A percentile compares a stretch with the other conserved stretches of the same genome.
phyloP scores from a whole-genome alignment of 2,113 vertebrate genomes.

The Ictalurus punctatus region DNA sequence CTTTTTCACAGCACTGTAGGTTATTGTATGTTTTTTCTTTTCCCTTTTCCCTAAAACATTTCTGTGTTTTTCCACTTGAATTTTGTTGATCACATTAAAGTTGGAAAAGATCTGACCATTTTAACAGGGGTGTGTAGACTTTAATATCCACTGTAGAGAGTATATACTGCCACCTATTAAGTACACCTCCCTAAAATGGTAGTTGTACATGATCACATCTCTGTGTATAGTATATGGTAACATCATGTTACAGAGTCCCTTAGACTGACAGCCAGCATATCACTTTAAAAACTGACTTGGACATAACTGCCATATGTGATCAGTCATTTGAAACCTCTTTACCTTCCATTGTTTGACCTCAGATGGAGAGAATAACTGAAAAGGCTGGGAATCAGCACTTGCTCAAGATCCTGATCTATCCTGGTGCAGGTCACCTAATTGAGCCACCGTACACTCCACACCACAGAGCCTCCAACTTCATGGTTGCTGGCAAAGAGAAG shows the following conservation, averaged over 20 bases:
- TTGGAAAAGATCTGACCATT: too few species aligned
- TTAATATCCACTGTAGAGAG: not conserved
- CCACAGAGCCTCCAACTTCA: conserved; percentile 60
- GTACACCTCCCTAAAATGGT: not conserved
- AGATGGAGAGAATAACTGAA: conserved; percentile 65
- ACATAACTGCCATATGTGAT: not conserved
- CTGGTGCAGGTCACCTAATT: conserved; percentile 70
- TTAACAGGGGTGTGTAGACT: not conserved
- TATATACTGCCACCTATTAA: not conserved
- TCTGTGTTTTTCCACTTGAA: not conserved
- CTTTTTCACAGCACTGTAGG: too few species aligned
- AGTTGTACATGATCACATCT: not conserved
- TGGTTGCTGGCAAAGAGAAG: not conserved
- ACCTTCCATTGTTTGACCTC: not conserved
- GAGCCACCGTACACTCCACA: conserved; percentile 73
- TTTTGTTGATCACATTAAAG: not conserved
- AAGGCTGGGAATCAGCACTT: conserved; percentile 67
- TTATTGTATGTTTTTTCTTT: too few species aligned
- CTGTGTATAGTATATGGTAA: not conserved
- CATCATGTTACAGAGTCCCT: not conserved
- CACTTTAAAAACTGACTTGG: not conserved
- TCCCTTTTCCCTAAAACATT: not conserved
- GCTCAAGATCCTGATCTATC: conserved; percentile 62
- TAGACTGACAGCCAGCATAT: not conserved
- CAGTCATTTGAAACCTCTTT: not conserved